phyloP scores from a whole-genome alignment of 2,113 vertebrate species.

The Gavia stellata region DNA sequence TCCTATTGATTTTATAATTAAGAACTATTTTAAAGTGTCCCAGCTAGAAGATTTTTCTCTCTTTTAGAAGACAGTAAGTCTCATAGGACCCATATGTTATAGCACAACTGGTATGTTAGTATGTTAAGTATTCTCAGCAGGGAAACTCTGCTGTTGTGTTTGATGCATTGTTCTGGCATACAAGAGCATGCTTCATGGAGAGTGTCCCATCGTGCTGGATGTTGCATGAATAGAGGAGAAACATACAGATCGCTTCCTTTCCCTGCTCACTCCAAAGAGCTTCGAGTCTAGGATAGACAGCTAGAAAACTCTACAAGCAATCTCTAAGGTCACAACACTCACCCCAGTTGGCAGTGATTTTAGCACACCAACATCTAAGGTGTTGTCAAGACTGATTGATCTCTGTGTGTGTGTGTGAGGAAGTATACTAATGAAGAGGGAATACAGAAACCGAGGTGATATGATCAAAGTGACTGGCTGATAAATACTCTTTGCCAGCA shows the following conservation, averaged over 20 bases:
- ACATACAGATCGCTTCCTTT: background rate
- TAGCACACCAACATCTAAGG: background rate
- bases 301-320: background rate
- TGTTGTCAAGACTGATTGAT: background rate
- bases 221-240: background rate
- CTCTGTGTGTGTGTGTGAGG: background rate
- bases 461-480: background rate
- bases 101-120: background rate
- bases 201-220: background rate
- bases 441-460: background rate
- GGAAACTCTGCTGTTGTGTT: background rate
- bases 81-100: background rate
- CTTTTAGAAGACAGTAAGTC: background rate
- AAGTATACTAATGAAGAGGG: background rate
- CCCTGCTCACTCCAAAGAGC: background rate
- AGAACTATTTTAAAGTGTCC: background rate
- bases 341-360: background rate
- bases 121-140: background rate
- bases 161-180: background rate
- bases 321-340: background rate
- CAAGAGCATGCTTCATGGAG: background rate
- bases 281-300: background rate
- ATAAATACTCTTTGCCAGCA: background rate
- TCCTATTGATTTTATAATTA: background rate
- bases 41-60: background rate